A percentile compares a stretch with the other conserved stretches of the same genome.
phyloP scores from a whole-genome alignment of 2,888 invertebrate genomes.

The Eurytoma adleriae region DNA sequence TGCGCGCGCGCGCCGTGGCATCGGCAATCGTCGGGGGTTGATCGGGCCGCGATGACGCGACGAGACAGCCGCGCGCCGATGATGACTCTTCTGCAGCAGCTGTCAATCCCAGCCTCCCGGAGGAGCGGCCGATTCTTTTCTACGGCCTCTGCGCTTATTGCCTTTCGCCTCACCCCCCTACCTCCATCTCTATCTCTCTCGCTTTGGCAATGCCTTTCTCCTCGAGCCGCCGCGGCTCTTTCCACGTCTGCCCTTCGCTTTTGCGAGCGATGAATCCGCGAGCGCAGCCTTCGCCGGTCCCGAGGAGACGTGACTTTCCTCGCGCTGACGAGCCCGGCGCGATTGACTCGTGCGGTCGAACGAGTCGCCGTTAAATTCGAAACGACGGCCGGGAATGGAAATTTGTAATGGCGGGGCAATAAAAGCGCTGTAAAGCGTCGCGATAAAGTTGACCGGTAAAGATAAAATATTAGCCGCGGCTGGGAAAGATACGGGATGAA shows the following conservation, averaged over 20 bases:
- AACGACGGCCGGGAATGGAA: no score
- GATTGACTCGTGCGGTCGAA: no score
- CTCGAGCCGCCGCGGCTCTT: neutral
- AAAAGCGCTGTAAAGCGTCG: no score
- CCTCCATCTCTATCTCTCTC: neutral
- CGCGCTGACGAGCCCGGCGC: no score
- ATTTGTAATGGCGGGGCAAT: no score
- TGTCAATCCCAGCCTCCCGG: constrained; percentile 69
- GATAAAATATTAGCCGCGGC: no score
- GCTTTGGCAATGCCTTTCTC: no score
- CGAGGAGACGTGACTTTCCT: no score
- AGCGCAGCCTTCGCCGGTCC: neutral
- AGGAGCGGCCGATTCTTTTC: neutral
- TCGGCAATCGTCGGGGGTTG: constrained; percentile 41
- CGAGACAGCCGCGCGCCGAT: constrained; percentile 58
- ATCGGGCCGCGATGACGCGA: constrained; percentile 64
- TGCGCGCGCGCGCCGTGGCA: constrained; percentile 63
- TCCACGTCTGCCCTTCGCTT: constrained; percentile 1
- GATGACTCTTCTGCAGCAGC: constrained; percentile 71
- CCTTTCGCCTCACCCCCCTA: constrained; percentile 2
- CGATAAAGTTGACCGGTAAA: no score
- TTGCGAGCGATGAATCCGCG: constrained; percentile 29
- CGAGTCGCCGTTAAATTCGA: no score
- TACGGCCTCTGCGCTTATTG: constrained; percentile 1
- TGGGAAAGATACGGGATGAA: no score